A percentile compares a stretch with the other conserved stretches of the same genome.
These are phyloP conservation scores for Microtus richardsoni DNA, from an alignment of 2,113 vertebrate species.

Conservation along the genomic window DNA sequence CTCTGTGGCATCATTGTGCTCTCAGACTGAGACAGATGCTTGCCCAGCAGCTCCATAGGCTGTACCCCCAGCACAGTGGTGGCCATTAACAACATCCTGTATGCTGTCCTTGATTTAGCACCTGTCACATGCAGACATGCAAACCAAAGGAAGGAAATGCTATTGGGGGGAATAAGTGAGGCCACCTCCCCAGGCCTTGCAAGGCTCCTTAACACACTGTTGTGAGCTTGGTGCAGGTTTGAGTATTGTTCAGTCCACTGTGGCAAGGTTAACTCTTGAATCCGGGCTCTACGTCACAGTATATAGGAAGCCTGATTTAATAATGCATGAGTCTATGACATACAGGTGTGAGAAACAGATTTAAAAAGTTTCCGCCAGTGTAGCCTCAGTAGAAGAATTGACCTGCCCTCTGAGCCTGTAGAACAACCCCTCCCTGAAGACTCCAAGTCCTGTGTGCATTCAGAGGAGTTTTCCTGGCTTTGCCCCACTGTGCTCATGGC, in stretches of 20 bases:
- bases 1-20: rapidly evolving
- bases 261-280: background rate
- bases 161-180: background rate
- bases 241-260: background rate
- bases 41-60: background rate
- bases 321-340: constrained; percentile 25
- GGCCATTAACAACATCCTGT: background rate
- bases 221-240: background rate
- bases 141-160: background rate
- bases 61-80: too few species aligned
- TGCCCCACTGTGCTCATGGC: background rate
- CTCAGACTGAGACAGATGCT: background rate
- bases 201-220: rapidly evolving
- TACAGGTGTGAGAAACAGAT: constrained; percentile 25
- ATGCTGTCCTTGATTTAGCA: background rate
- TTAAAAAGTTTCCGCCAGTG: constrained; percentile 52
- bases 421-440: background rate
- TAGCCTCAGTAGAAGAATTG: constrained; percentile 53
- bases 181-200: background rate
- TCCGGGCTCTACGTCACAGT: background rate
- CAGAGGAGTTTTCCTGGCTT: background rate
- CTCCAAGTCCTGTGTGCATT: background rate
- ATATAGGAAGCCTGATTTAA: constrained; percentile 52
- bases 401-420: background rate
- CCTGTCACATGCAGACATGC: background rate